Percentiles rank a stretch among this genome's conserved stretches.
phyloP scores from a whole-genome alignment of 2,113 vertebrate species.

The Chloebia gouldiae region DNA sequence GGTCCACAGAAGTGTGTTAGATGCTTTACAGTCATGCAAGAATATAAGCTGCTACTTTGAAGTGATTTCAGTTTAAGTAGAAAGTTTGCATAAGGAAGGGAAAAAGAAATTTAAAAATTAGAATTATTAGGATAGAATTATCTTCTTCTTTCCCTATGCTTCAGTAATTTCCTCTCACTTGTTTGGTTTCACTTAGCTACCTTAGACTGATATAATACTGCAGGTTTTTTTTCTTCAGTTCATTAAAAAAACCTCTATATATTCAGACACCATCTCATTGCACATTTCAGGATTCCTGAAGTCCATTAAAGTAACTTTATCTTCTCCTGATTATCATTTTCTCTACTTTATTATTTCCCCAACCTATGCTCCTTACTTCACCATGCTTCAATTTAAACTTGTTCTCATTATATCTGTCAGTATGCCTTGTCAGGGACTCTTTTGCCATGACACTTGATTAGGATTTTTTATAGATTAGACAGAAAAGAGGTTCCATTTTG shows the following conservation, averaged over 20 bases:
- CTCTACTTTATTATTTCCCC: neutral
- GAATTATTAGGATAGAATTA: neutral
- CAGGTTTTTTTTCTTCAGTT: neutral
- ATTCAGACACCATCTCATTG: neutral
- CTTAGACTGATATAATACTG: neutral
- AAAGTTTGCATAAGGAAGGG: neutral
- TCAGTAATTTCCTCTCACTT: neutral
- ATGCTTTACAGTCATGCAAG: neutral
- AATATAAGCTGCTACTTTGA: neutral
- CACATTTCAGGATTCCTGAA: neutral
- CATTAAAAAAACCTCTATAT: neutral
- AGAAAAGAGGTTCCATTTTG: neutral
- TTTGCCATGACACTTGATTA: neutral
- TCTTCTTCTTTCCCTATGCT: rapidly evolving
- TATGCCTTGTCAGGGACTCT: neutral
- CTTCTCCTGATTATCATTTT: neutral
- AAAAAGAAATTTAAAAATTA: neutral
- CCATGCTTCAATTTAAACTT: neutral
- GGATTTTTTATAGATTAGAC: neutral
- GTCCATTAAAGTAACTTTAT: neutral
- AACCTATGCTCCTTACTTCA: neutral
- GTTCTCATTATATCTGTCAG: neutral
- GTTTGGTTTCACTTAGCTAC: neutral
- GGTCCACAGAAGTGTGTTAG: neutral
- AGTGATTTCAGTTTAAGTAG: neutral